Evolutionary conservation across 1,140 invertebrate genomes (phyloP), one percentile per base, ranked within the genome.

Genomic region (Mactra quadrangularis): DNA sequence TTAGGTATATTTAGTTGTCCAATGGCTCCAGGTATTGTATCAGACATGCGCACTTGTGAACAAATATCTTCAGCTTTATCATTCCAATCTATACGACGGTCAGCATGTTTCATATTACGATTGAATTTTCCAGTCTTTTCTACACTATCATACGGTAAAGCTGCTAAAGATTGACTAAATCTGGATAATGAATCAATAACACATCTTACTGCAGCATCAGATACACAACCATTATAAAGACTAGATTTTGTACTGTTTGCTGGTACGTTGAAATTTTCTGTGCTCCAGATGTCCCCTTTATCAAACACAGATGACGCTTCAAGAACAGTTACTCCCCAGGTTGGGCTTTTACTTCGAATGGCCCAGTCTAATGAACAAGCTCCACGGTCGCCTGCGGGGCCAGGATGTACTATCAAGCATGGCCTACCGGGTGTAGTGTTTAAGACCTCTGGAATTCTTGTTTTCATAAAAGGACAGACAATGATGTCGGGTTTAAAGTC

Each of bases 301-400:
- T 77, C 75, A 19, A 77, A 9, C 3, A 19, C 57, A 22, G 47
- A 13, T 13, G 22, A 13, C 15, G 75, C 75, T 35, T 77, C 38
- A 15, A 77, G 59, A 29, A 77, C 59, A 13, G 75, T 77, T 13
- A 77, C 75, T 31, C 75, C 75, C 75, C 75, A 77, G 13, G 31
- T 29, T 9, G 1, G 3, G 31, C 35, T 9, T 13, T 35, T 15
- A n/a, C 47, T 15, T 17, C 47, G 45, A n/a, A 77, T 52, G 0
- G 75, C 75, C 75, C 57, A 77, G 33, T 77, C 75, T 25, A 77
- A 7, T 11, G 75, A 62, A 64, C 38, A 41, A 9, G 57, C 59
- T 13, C 75, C 57, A 22, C 59, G 57, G 31, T 77, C 75, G 7
- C 33, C 75, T 35, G 59, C 74, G 17, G 64, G 47, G 1, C 74